Conservation (phyloP, 1,140 invertebrate species). For the Atta colombica region DNA sequence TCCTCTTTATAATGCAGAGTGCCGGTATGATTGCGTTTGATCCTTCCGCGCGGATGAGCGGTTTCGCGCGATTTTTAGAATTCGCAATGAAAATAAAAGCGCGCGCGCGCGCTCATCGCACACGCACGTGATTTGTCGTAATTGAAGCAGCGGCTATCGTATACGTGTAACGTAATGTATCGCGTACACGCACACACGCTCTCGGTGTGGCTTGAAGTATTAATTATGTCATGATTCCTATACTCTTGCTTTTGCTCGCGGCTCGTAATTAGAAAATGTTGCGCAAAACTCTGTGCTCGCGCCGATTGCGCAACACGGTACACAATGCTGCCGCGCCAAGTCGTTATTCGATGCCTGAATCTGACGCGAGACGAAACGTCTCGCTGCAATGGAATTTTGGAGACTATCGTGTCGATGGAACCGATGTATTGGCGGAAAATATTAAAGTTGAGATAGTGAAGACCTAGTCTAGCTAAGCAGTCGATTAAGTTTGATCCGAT, state of each 20-base stretch:
- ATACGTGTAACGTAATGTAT: conserved; percentile 29
- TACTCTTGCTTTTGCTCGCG: conserved; percentile 19
- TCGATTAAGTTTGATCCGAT: conserved; percentile 76
- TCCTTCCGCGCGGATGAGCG: conserved; percentile 56
- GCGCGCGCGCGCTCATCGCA: not conserved
- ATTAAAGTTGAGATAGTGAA: conserved; percentile 72
- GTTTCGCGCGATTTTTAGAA: conserved; percentile 54
- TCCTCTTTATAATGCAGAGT: conserved; percentile 24
- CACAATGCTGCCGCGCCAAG: too few species aligned
- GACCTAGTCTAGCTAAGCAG: conserved; percentile 54
- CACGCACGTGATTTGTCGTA: conserved; percentile 36
- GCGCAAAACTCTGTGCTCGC: conserved; percentile 43
- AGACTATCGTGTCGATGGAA: not conserved
- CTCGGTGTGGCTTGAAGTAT: conserved; percentile 33
- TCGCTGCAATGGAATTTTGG: conserved; percentile 7
- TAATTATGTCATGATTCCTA: conserved; percentile 59
- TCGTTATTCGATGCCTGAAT: not conserved
- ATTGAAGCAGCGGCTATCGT: conserved; percentile 12
- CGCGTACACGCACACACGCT: not conserved
- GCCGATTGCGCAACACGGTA: conserved; percentile 39
- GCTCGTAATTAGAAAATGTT: conserved; percentile 57
- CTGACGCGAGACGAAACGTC: not conserved
- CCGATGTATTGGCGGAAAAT: conserved; percentile 73
- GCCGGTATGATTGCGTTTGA: conserved; percentile 57
- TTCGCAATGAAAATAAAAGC: conserved; percentile 43